Base-by-base conservation (phyloP, 2,797 vertebrate species). In the Paedocypris micromegethes region DNA sequence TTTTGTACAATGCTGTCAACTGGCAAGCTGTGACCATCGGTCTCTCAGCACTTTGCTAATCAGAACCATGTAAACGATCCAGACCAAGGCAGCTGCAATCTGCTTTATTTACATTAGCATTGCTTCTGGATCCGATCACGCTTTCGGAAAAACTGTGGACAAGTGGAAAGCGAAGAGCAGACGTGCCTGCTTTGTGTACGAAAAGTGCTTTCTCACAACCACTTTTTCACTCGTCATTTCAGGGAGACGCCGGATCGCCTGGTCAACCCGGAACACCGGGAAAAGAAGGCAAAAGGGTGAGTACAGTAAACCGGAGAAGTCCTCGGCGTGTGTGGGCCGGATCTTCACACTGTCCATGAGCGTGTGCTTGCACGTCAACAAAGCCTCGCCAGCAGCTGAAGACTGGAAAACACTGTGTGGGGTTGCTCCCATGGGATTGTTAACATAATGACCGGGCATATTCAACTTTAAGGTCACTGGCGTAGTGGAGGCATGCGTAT, bases 261-360 rank as follows among this genome's bases (percentile, higher is more conserved):
- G 94, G 94, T 80, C 91, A 88, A 41, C 85, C 86, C 66, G 92
- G 92, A 72, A 77, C 86, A 73, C 85, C 88, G 77, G 95, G 96
- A 77, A 95, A 93, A 88, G 95, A 97, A 83, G 96, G 96, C 83
- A 94, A 94, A 83, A 95, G 93, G 92, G 97, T 99, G 88, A 98
- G 96, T 23, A 23, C 23, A 23, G 23, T 96, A 85, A 89, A 87
- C 82, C 75, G 64, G 70, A 77, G 79, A 75, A 77, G 72, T 61
- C 55, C 4, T 3, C 57, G 43, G 55, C 64, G 4, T 78, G 73
- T 74, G 80, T 84, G 81, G 82, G 73, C 78, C 70, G 68, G 61
- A 64, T 58, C 6, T 6, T 50, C 9, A 50, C 68, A 44, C 9
- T 40, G 41, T 57, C 41, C 58, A 45, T 42, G 58, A 48, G 52